These are phyloP conservation scores for Seriola dumerili DNA, from an alignment of 2,113 vertebrate genomes.

Conservation along the genomic window DNA sequence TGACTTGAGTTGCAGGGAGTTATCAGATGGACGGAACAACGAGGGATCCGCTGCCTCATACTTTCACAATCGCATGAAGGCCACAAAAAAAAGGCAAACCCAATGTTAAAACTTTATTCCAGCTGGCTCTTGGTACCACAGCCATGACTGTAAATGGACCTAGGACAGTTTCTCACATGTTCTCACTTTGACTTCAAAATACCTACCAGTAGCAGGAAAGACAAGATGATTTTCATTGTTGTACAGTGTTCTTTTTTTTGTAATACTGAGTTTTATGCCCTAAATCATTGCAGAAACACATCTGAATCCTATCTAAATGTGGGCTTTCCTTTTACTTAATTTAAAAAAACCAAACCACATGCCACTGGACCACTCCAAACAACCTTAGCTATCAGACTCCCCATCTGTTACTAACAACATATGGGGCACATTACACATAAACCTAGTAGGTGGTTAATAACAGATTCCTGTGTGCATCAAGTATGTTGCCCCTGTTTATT, in stretches of 20 bases:
- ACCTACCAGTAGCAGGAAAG: constrained; percentile 44
- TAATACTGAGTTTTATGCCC: not conserved
- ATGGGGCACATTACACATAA: constrained; percentile 8
- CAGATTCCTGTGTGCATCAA: not conserved
- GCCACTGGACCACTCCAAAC: constrained; percentile 29
- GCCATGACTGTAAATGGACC: not conserved
- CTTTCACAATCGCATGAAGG: constrained; percentile 7
- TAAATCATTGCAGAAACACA: constrained; percentile 50
- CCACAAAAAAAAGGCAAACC: constrained; percentile 1
- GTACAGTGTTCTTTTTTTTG: constrained; percentile 15
- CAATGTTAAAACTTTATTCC: not conserved
- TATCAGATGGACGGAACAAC: constrained; percentile 26
- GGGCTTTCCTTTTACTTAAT: constrained; percentile 33
- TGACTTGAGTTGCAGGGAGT: constrained; percentile 25
- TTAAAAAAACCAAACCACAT: constrained; percentile 55
- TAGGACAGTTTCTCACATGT: constrained; percentile 30
- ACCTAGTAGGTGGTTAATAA: not conserved
- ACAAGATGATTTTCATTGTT: constrained; percentile 20
- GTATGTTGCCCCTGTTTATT: not conserved
- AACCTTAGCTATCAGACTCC: constrained; percentile 26
- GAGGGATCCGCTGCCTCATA: constrained; percentile 27
- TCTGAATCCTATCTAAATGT: constrained; percentile 47
- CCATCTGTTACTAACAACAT: constrained; percentile 32
- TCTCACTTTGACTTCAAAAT: constrained; percentile 40
- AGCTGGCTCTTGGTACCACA: constrained; percentile 34